Evolutionary conservation across 2,888 invertebrate species (phyloP), one percentile per base, ranked within the genome.

Genomic region (Melikaiella ostensackeni): DNA sequence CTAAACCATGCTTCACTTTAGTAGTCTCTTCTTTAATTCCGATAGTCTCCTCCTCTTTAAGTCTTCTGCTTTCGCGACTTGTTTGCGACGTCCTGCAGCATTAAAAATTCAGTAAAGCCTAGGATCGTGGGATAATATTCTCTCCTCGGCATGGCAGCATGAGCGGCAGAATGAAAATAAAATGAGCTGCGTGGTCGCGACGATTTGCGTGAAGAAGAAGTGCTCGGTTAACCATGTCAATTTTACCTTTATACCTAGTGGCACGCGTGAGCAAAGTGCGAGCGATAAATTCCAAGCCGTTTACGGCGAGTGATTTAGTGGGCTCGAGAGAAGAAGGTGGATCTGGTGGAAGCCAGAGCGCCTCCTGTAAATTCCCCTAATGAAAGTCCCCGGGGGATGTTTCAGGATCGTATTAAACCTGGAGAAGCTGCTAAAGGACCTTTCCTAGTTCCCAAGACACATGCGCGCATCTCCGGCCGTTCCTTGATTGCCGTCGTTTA

Each of bases 311-410:
- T 88, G 88, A 89, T 89, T 89, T 88, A 89, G 81, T 80, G 80
- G 85, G 79, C 80, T 64, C 64, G 82, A 80, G 80, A 46, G 74
- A 63, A 78, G 80, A 81, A 77, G 78, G 80, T 74, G 85, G 84
- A 86, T 85, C 85, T 70, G 79, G 75, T 79, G 74, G 75, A 80
- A 82, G 82, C 80, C 76, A 78, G 81, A 81, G 85, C 85, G 86
- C 78, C 86, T 86, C 86, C 87, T 89, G 89, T 89, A 90, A 89
- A 90, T 89, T 89, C 88, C 85, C 88, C 88, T 90, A 90, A 90
- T 90, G 89, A 90, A 90, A 90, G 89, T 89, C 89, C 86, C 89
- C 82, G 82, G 88, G 88, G 88, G 86, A 88, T 86, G 86, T 89
- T 86, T 83, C 84, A 84, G 86, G 87, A 88, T 89, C 88, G 88